Percentiles rank a stretch among this genome's conserved stretches.
Conservation (phyloP, 37 sponge, comb jelly and placozoan species). For the Spongia lamella region DNA sequence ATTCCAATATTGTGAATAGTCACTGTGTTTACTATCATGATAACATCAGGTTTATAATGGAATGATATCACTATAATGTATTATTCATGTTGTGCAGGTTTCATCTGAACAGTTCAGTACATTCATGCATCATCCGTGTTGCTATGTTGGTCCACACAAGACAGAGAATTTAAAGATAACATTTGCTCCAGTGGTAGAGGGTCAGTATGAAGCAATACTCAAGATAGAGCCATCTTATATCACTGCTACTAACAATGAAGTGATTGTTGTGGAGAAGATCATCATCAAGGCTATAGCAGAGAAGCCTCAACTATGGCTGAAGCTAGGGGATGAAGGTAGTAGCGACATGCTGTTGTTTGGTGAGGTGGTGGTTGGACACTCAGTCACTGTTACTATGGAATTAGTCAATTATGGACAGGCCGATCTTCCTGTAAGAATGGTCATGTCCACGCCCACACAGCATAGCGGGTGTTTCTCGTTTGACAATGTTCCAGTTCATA, state of each 20-base stretch:
- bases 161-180: conserved; percentile 47
- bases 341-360: conserved; percentile 60
- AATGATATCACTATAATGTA: too few species aligned
- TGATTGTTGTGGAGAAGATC: conserved; percentile 1
- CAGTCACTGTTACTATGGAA: conserved; percentile 15
- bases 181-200: conserved; percentile 40
- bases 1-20: too few species aligned
- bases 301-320: conserved; percentile 48
- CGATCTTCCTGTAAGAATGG: conserved; percentile 43
- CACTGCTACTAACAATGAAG: not conserved
- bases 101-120: conserved; percentile 2
- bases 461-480: conserved; percentile 19
- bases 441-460: conserved; percentile 19
- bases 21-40: too few species aligned
- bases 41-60: too few species aligned
- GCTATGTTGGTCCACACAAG: conserved; percentile 44
- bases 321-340: not conserved
- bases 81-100: too few species aligned
- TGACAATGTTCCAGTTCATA: conserved; percentile 12
- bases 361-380: conserved; percentile 42
- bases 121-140: conserved; percentile 36
- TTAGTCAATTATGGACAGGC: conserved; percentile 52
- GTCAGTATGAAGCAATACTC: conserved; percentile 50
- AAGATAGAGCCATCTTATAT: not conserved
- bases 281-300: conserved; percentile 56